phyloP scores from a whole-genome alignment of 92 coral and sea anemone genomes.

The Epizoanthus rinbou region DNA sequence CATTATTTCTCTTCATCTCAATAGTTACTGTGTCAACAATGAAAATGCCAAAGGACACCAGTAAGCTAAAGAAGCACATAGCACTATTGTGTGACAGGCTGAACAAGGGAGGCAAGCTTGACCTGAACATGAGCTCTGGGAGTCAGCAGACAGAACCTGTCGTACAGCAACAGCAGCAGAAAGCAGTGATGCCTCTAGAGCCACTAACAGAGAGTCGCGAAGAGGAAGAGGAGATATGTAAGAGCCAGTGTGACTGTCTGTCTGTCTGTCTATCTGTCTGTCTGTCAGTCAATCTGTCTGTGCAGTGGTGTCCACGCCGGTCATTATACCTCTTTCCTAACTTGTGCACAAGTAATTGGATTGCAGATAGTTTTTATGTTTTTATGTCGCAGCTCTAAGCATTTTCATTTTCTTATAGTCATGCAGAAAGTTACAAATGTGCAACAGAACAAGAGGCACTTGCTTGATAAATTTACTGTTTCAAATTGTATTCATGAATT shows the following conservation, averaged over 20 bases:
- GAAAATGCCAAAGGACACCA: conserved; percentile 92
- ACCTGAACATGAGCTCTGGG: conserved; percentile 68
- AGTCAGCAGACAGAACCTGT: conserved; percentile 74
- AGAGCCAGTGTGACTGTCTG: conserved; percentile 1
- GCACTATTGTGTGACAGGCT: conserved; percentile 93
- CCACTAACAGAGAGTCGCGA: conserved; percentile 83
- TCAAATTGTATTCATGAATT: no score
- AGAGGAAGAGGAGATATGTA: conserved; percentile 89
- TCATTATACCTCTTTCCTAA: no score
- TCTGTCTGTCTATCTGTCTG: background rate
- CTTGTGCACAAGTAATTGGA: no score
- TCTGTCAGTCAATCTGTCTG: background rate
- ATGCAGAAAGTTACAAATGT: no score
- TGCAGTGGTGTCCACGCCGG: no score
- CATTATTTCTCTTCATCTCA: background rate
- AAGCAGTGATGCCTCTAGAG: conserved; percentile 68
- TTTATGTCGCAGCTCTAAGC: no score
- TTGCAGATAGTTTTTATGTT: no score
- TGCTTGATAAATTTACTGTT: no score
- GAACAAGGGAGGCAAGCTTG: conserved; percentile 94
- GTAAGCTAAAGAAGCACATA: conserved; percentile 92
- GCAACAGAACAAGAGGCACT: no score
- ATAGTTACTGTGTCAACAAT: conserved; percentile 76
- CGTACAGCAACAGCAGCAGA: conserved; percentile 74
- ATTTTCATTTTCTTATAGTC: no score